These are phyloP conservation scores for Onychomys leucogaster DNA, from an alignment of 2,797 vertebrate genomes.

Conservation along the genomic window DNA sequence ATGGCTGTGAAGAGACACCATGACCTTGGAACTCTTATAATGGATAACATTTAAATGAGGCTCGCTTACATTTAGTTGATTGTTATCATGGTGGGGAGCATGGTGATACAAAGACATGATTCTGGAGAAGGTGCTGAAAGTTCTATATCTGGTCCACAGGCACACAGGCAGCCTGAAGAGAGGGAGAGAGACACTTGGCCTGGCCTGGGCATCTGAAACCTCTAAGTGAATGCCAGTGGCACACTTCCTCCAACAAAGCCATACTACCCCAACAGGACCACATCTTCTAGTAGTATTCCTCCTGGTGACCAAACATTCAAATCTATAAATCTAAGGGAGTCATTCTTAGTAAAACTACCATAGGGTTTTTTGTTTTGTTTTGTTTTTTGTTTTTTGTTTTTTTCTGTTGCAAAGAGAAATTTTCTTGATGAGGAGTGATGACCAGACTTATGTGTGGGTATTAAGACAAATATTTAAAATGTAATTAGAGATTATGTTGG, in stretches of 20 bases:
- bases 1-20: background rate
- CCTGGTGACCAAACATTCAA: too few species aligned
- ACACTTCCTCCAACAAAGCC: background rate
- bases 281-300: too few species aligned
- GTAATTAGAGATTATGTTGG: too few species aligned
- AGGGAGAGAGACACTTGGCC: background rate
- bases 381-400: too few species aligned
- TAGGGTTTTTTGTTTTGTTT: too few species aligned
- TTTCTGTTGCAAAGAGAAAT: background rate
- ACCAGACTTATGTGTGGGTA: too few species aligned
- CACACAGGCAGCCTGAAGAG: background rate
- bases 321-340: too few species aligned
- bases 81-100: background rate
- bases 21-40: background rate
- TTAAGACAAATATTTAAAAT: too few species aligned
- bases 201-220: background rate
- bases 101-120: background rate
- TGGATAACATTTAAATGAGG: background rate
- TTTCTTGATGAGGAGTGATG: background rate
- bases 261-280: background rate
- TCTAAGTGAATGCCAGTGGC: background rate
- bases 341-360: background rate
- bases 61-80: background rate
- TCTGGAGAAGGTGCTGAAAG: background rate
- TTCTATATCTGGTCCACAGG: background rate